Percentiles rank a stretch among this genome's conserved stretches.
phyloP scores from a whole-genome alignment of 2,113 vertebrate species.

The Dicrurus megarhynchus region DNA sequence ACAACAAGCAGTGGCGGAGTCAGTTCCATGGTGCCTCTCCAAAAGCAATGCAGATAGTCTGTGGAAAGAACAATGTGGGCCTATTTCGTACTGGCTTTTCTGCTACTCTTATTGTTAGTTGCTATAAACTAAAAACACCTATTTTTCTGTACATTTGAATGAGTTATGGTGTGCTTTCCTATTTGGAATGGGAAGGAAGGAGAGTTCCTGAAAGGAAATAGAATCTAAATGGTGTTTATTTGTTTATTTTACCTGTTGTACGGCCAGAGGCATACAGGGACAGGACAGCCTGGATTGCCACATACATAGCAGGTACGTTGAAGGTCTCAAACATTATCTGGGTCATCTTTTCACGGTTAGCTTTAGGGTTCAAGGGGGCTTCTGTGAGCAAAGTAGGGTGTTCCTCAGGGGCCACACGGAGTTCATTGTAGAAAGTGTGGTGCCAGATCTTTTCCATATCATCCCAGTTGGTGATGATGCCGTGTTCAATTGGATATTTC shows the following conservation, averaged over 20 bases:
- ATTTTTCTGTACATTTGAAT: background rate
- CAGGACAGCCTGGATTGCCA: constrained; percentile 98
- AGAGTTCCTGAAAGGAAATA: background rate
- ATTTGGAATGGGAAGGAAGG: background rate
- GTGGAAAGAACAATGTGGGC: background rate
- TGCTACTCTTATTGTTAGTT: background rate
- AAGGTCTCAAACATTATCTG: constrained; percentile 99
- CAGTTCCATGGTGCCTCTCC: background rate
- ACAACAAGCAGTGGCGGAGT: background rate
- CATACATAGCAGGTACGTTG: constrained; percentile 99
- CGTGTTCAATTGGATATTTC: constrained; percentile 92
- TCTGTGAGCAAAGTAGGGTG: constrained; percentile 91
- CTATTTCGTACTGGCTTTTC: background rate
- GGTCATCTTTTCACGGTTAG: constrained; percentile 95
- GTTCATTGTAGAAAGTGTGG: constrained; percentile 93
- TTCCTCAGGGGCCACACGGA: constrained; percentile 90
- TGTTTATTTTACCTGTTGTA: constrained; percentile 90
- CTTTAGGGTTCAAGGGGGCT: constrained; percentile 91
- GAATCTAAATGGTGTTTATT: background rate
- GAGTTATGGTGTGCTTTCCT: background rate
- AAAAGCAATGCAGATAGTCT: background rate
- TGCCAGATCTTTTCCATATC: constrained; percentile 99
- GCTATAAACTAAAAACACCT: background rate
- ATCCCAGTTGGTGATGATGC: constrained; percentile 96
- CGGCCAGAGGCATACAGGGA: constrained; percentile 97